Percentiles rank a stretch among this genome's conserved stretches.
Conservation (phyloP, 2,113 vertebrate genomes). For the Sterrhoptilus dennistouni region DNA sequence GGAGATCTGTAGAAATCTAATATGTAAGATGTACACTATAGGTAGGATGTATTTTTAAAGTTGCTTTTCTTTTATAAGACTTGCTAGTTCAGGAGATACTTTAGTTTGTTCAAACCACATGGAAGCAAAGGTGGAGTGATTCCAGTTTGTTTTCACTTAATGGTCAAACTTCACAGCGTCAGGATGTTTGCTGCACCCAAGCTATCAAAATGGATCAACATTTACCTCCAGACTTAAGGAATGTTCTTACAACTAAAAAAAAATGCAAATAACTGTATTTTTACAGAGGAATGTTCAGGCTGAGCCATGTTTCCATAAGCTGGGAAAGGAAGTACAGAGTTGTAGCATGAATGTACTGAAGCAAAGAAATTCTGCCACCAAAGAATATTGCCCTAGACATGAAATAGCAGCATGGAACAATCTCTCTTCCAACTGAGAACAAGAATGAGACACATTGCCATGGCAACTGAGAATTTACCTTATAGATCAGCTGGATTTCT, state of each 20-base stretch:
- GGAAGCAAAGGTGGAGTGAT: constrained; percentile 3
- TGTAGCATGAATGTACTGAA: not conserved
- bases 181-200: constrained; percentile 50
- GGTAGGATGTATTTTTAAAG: constrained; percentile 28
- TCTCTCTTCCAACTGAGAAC: not conserved
- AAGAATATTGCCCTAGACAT: not conserved
- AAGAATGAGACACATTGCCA: not conserved
- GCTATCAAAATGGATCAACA: constrained; percentile 37
- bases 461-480: constrained; percentile 38
- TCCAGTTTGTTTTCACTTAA: not conserved
- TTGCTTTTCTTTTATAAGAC: constrained; percentile 17
- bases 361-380: constrained; percentile 27
- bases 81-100: not conserved
- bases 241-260: constrained; percentile 38
- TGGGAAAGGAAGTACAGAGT: constrained; percentile 8
- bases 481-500: constrained; percentile 22
- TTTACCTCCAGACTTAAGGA: constrained; percentile 64
- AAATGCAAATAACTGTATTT: constrained; percentile 35
- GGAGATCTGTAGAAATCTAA: constrained; percentile 7
- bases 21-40: constrained; percentile 7
- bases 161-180: not conserved
- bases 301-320: constrained; percentile 34
- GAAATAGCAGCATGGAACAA: not conserved
- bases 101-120: not conserved
- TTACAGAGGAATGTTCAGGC: constrained; percentile 25